phyloP scores from a whole-genome alignment of 2,888 invertebrate genomes.

The Harpalus rubripes region DNA sequence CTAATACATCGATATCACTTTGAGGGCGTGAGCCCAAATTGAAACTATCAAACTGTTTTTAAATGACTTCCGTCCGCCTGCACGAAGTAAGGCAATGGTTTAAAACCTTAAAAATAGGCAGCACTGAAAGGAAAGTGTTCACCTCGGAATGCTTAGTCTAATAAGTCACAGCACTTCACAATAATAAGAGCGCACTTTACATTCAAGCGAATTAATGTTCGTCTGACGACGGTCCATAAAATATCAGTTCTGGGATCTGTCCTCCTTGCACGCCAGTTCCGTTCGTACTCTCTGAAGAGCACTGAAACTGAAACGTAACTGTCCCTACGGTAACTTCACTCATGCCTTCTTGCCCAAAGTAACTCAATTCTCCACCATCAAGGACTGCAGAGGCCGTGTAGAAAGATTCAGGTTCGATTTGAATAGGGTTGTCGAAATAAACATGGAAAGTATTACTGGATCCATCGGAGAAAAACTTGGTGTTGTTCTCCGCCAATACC shows the following conservation, averaged over 20 bases:
- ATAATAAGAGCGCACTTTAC: constrained; percentile 53
- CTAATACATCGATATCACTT: constrained; percentile 65
- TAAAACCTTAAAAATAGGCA: constrained; percentile 53
- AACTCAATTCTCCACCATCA: constrained; percentile 96
- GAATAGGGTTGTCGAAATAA: constrained; percentile 89
- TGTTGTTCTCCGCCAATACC: constrained; percentile 93
- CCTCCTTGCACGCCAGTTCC: constrained; percentile 98
- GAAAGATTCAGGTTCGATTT: constrained; percentile 95
- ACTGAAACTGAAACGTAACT: constrained; percentile 98
- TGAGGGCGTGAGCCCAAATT: constrained; percentile 50
- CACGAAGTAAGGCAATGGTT: constrained; percentile 58
- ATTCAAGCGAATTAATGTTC: constrained; percentile 71
- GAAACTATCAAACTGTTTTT: constrained; percentile 53
- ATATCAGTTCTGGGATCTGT: constrained; percentile 97
- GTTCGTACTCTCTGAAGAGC: constrained; percentile 97
- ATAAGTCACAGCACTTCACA: constrained; percentile 63
- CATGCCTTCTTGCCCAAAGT: constrained; percentile 98
- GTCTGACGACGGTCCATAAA: constrained; percentile 90
- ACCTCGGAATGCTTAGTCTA: constrained; percentile 42
- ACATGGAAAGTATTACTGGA: constrained; percentile 97
- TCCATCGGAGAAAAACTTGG: constrained; percentile 97
- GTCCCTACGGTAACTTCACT: constrained; percentile 95
- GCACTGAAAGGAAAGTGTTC: constrained; percentile 58
- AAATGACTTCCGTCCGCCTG: constrained; percentile 33
- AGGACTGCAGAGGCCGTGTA: constrained; percentile 97